Conservation (phyloP, 1,140 invertebrate species). For the Amyelois transitella region DNA sequence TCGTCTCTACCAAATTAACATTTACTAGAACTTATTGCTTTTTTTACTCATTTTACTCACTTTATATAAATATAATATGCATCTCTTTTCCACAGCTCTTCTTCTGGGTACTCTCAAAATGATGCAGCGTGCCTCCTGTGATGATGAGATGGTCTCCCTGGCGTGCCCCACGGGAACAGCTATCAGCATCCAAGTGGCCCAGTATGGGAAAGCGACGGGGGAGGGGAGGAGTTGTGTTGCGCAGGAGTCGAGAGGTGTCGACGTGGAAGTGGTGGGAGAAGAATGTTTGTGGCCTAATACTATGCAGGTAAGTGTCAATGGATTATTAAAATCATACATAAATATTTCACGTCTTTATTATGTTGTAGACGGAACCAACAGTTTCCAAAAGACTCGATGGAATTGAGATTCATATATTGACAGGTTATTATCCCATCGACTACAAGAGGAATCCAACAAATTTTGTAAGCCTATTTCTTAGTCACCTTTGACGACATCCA, state of each 20-base stretch:
- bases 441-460: too few species aligned
- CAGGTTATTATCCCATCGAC: too few species aligned
- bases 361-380: too few species aligned
- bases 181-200: constrained; percentile 86
- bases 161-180: constrained; percentile 89
- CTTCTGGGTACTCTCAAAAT: constrained; percentile 89
- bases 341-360: background rate
- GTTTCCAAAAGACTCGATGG: too few species aligned
- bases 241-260: constrained; percentile 27
- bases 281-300: constrained; percentile 70
- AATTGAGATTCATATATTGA: too few species aligned
- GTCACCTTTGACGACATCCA: too few species aligned
- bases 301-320: constrained; percentile 68
- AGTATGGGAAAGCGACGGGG: constrained; percentile 53
- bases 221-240: constrained; percentile 81
- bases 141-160: constrained; percentile 86
- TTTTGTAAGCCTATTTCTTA: too few species aligned
- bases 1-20: too few species aligned
- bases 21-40: too few species aligned
- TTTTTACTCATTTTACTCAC: too few species aligned
- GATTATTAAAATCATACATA: background rate
- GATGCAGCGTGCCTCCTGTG: constrained; percentile 89
- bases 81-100: constrained; percentile 61
- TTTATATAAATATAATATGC: background rate
- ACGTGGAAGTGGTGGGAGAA: constrained; percentile 24